Conservation (phyloP, 2,113 vertebrate genomes). For the Psittacula cyanocephala region DNA sequence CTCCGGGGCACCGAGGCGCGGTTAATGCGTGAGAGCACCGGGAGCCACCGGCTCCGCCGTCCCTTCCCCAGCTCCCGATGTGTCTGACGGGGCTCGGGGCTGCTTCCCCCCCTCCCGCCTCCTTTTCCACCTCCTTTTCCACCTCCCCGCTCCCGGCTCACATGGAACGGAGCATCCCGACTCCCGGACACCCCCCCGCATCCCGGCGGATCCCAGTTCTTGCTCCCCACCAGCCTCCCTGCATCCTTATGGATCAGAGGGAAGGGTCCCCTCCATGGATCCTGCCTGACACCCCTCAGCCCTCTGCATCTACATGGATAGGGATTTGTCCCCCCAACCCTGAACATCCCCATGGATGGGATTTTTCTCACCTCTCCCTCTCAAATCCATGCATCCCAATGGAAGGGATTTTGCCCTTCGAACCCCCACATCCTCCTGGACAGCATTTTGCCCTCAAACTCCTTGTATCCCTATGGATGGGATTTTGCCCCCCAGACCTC, state of each 20-base stretch:
- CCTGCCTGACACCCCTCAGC: neutral
- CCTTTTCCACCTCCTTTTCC: no score
- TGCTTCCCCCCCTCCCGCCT: neutral
- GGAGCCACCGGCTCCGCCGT: neutral
- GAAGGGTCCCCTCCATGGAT: neutral
- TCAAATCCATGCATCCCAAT: neutral
- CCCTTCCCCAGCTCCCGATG: neutral
- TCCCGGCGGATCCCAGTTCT: no score
- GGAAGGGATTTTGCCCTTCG: neutral
- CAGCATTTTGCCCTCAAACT: no score
- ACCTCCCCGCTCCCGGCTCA: no score
- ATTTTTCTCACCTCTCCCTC: no score
- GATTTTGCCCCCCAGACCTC: neutral
- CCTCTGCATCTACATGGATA: neutral
- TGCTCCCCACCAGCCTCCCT: no score
- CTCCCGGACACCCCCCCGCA: no score
- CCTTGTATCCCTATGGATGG: no score
- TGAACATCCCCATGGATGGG: neutral
- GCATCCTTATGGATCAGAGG: no score
- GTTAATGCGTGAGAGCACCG: neutral
- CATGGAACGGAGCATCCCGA: no score
- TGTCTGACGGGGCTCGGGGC: neutral
- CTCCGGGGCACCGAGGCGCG: neutral
- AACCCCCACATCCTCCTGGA: neutral
- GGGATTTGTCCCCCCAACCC: neutral